Base-by-base conservation (phyloP, 2,113 vertebrate genomes). In the Pristiophorus japonicus region DNA sequence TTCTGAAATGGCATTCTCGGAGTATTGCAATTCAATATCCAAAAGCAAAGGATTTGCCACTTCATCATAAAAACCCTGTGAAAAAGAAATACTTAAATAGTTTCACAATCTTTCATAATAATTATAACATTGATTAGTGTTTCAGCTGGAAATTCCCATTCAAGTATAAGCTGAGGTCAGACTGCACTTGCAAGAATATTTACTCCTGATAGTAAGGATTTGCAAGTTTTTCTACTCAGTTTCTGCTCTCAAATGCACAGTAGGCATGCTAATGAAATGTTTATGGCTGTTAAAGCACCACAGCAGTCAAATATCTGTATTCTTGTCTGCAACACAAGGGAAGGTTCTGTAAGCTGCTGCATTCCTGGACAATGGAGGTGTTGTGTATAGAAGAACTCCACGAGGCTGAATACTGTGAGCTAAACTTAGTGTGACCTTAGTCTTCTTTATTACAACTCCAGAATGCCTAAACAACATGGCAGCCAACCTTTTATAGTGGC, bases 21-120 rank as follows among this genome's bases (percentile, higher is more conserved):
- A 98, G 96, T 99, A 99, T 65, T 96, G 96, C 38, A 99, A 96
- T 95, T 98, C 96, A 95, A 99, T 98, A 0, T 97, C 95, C 11
- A 94, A 97, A 62, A 99, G 97, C 96, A 98, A 94, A 0, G 99
- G 98, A 38, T 97, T 98, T 95, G 98, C 97, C 66, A 99, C 98
- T 94, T 99, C 98, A 2, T 98, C 96, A 96, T 98, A 99, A 97
- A 99, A 99, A 96, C 98, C 98, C 98, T 98, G 81, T 96, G 95
- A 96, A 96, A 4, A 91, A 63, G 22, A 88, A 42, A 62, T 24
- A 87, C 10, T n/a, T 63, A 63, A 63, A 92, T n/a, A 63, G 62
- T 63, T 65, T 63, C 7, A 14, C 12, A 16, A 59, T 16, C 27
- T 90, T 55, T 55, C 16, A 42, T 42, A 92, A 38, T 65, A 63